Percentiles rank a stretch among this genome's conserved stretches.
Evolutionary conservation across 2,113 vertebrate genomes (phyloP).

Genomic region (Eubucco bourcierii): DNA sequence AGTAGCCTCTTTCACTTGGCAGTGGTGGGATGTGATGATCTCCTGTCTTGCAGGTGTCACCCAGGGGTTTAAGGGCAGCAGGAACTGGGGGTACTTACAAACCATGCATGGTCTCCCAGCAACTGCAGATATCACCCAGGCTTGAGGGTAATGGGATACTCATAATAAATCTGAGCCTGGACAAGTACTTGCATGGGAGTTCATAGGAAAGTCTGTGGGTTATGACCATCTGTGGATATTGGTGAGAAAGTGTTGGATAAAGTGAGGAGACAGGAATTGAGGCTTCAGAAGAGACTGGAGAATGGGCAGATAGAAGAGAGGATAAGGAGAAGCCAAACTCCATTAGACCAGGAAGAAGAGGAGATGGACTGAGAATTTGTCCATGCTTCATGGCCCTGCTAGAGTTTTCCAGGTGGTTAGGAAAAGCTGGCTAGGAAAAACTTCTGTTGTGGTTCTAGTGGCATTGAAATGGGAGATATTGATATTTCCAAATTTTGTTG

Average conservation of each 20-base stretch:
- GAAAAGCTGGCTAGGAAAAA: neutral
- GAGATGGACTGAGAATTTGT: neutral
- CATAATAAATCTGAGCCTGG: neutral
- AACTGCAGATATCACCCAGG: accelerated
- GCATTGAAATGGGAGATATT: neutral
- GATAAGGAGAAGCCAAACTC: neutral
- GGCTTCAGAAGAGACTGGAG: neutral
- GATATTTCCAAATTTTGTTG: neutral
- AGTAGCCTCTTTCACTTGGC: neutral
- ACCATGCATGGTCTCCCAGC: neutral
- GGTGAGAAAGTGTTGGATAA: neutral
- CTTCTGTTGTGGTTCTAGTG: neutral
- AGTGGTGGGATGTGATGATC: neutral
- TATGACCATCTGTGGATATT: neutral
- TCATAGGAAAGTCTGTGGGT: neutral
- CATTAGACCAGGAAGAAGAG: neutral
- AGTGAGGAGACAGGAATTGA: neutral
- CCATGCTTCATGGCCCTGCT: neutral
- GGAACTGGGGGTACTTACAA: neutral
- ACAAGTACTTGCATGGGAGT: neutral
- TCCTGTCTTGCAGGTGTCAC: accelerated
- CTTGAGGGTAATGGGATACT: neutral
- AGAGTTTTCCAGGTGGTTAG: neutral
- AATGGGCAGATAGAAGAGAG: neutral
- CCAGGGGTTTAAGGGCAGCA: neutral